Base-by-base conservation (phyloP, 2,113 vertebrate species). In the Willisornis vidua region DNA sequence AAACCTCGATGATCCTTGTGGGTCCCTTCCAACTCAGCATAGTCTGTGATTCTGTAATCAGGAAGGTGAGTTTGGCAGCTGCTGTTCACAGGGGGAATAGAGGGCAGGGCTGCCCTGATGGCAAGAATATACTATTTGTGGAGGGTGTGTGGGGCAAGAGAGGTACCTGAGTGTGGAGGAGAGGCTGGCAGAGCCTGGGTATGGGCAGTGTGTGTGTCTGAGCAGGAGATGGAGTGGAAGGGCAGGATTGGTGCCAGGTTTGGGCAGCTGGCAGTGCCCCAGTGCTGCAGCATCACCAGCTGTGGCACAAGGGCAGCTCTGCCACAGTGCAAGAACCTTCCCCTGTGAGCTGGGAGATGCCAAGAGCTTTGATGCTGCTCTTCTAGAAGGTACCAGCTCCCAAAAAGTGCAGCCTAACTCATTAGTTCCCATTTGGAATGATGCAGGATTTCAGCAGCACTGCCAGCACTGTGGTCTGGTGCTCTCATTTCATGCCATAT, bases 401-500 rank as follows among this genome's bases (percentile, higher is more conserved):
- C 55, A 24, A 67, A 51, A 79, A 72, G 16, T 52, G 39, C 67
- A 52, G 73, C 76, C 61, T 85, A 72, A 72, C 48, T 81, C 39
- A 81, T 80, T 84, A 51, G 72, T 74, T 94, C 93, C 33, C 10
- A 0, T 90, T 93, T 86, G 87, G 84, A 95, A 72, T 78, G 94
- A 89, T 91, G 54, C 83, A 61, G 80, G 73, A 63, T 90, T 97
- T 92, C 90, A 90, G 65, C 65, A 94, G 84, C 41, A 90, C 31
- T 84, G 94, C 92, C 94, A 96, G 86, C 94, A 45, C 55, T 94
- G 93, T 96, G 91, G 76, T 97, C 86, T 92, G 89, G 70, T 94
- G 90, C 70, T 48, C 92, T 94, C 86, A 37, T 92, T 95, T 96
- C 86, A 63, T 94, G 89, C 95, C 94, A 94, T 94, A 93, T 96